A percentile compares a stretch with the other conserved stretches of the same genome.
Conservation (phyloP, 2,888 invertebrate species). For the Zygogramma bicolorata region DNA sequence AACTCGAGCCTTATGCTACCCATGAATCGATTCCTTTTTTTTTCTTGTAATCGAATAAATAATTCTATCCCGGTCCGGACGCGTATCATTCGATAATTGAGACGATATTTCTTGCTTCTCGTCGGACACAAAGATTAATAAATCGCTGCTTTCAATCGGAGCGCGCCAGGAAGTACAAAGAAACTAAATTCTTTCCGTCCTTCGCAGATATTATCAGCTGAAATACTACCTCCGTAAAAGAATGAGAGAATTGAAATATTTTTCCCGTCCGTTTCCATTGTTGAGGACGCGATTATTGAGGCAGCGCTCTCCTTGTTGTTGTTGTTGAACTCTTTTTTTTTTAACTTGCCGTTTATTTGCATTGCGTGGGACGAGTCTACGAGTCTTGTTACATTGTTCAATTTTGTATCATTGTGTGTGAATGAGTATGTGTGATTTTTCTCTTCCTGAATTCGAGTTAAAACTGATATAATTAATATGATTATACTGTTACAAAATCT, state of each 20-base stretch:
- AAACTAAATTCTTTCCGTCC: constrained; percentile 47
- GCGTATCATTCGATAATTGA: constrained; percentile 41
- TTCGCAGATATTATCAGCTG: constrained; percentile 45
- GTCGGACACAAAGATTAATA: constrained; percentile 41
- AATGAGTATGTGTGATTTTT: no score
- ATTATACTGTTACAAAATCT: no score
- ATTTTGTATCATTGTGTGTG: no score
- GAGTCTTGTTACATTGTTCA: no score
- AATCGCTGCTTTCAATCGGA: constrained; percentile 50
- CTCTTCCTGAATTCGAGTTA: no score
- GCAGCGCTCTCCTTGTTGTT: background rate
- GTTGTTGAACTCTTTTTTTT: background rate
- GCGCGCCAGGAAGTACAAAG: constrained; percentile 44
- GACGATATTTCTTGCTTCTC: constrained; percentile 34
- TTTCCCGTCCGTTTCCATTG: constrained; percentile 14
- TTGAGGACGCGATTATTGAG: constrained; percentile 1
- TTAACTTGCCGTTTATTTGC: background rate
- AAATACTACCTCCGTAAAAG: constrained; percentile 34
- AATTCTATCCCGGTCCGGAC: background rate
- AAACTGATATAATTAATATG: no score
- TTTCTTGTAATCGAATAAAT: background rate
- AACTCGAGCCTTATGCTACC: background rate
- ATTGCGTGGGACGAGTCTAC: no score
- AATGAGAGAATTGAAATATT: constrained; percentile 15
- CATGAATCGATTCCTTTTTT: background rate